A percentile compares a stretch with the other conserved stretches of the same genome.
phyloP scores from a whole-genome alignment of 2,888 invertebrate genomes.

The Cataglyphis altisquamis region DNA sequence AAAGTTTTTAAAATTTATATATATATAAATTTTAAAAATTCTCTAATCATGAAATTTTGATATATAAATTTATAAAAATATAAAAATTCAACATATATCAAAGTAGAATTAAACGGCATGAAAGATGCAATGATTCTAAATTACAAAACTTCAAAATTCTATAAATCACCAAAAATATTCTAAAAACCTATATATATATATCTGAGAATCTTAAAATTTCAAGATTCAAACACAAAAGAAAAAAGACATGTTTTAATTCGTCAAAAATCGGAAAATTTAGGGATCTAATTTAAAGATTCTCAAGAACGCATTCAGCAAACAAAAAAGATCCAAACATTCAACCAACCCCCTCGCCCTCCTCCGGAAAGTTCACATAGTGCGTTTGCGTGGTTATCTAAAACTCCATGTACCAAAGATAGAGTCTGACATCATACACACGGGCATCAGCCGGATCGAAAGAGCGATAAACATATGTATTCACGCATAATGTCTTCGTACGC shows the following conservation, averaged over 20 bases:
- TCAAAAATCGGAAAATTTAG: neutral
- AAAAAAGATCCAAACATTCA: neutral
- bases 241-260: no score
- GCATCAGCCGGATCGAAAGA: conserved; percentile 75
- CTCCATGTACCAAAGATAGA: conserved; percentile 79
- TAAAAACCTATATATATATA: neutral
- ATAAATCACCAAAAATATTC: neutral
- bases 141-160: neutral
- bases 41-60: neutral
- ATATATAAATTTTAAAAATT: no score
- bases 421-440: conserved; percentile 78
- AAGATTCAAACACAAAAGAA: neutral
- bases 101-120: neutral
- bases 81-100: neutral
- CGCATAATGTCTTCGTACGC: conserved; percentile 62
- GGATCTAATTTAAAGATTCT: neutral
- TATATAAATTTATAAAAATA: neutral
- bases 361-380: conserved; percentile 18
- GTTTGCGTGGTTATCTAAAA: conserved; percentile 75
- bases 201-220: neutral
- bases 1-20: no score
- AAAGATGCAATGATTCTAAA: neutral
- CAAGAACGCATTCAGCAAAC: neutral
- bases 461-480: conserved; percentile 74
- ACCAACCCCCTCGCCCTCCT: neutral